These are phyloP conservation scores for Atrina japonica DNA, from an alignment of 2,888 invertebrate species.

Conservation along the genomic window DNA sequence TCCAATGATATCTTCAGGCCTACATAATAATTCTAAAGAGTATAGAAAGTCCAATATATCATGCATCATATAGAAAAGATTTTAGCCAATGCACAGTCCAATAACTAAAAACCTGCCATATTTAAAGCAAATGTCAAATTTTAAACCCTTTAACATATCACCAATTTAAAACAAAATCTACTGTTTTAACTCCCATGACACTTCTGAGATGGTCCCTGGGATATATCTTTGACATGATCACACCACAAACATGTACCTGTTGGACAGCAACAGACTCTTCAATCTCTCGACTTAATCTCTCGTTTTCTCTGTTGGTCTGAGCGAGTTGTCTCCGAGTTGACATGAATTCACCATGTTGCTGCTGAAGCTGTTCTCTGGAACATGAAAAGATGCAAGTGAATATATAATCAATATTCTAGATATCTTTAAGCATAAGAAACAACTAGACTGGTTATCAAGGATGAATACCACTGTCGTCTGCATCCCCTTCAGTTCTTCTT, in stretches of 20 bases:
- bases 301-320: conserved; percentile 63
- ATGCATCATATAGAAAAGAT: too few relatives aligned
- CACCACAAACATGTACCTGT: conserved; percentile 43
- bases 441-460: too few relatives aligned
- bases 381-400: too few relatives aligned
- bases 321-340: conserved; percentile 62
- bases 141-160: background rate
- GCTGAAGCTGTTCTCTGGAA: conserved; percentile 70
- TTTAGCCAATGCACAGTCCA: background rate
- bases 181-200: too few relatives aligned
- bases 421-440: background rate
- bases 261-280: conserved; percentile 57
- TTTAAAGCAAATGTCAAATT: background rate
- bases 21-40: too few relatives aligned
- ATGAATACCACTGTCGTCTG: too few relatives aligned
- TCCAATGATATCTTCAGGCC: too few relatives aligned
- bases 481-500: too few relatives aligned
- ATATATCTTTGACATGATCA: background rate
- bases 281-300: conserved; percentile 63
- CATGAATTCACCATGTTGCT: conserved; percentile 70
- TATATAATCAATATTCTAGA: background rate
- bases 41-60: too few relatives aligned
- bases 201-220: too few relatives aligned
- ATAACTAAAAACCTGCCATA: background rate
- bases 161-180: background rate